Evolutionary conservation across 2,113 vertebrate genomes (phyloP).

Genomic region (Madoqua kirkii): DNA sequence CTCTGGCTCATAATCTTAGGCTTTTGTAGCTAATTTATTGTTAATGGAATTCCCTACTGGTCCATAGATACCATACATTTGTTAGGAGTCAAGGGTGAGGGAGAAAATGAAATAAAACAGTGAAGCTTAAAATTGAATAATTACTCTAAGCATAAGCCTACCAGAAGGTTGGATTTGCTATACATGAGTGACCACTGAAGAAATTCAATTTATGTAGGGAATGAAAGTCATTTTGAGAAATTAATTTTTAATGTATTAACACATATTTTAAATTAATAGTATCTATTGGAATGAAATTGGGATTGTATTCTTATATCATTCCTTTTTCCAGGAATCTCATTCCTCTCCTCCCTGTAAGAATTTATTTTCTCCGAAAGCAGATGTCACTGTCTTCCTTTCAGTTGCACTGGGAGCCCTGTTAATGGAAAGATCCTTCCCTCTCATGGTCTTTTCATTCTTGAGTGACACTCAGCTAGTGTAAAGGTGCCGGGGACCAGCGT

Average conservation of each 20-base stretch:
- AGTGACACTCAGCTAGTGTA: background rate
- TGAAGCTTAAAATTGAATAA: conserved; percentile 23
- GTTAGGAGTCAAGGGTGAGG: background rate
- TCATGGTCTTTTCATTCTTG: background rate
- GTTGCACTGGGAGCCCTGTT: background rate
- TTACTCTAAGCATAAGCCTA: fast-evolving
- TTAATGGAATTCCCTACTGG: conserved; percentile 50
- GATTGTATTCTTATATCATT: background rate
- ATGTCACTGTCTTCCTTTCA: background rate
- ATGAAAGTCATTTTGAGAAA: conserved; percentile 3
- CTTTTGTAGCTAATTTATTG: conserved; percentile 69
- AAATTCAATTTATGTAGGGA: background rate
- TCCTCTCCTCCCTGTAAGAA: background rate
- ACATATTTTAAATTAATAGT: conserved; percentile 34
- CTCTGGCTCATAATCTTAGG: conserved; percentile 61
- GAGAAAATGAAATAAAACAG: conserved; percentile 16
- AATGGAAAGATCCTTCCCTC: background rate
- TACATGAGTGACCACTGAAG: background rate
- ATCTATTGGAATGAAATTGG: background rate
- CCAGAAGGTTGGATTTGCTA: background rate
- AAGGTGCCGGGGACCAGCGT: background rate
- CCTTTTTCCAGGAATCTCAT: background rate
- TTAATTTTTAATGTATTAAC: conserved; percentile 49
- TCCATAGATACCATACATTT: conserved; percentile 62
- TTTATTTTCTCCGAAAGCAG: background rate